Evolutionary conservation across 2,888 invertebrate species (phyloP), one percentile per base, ranked within the genome.

Genomic region (Hylaea fasciaria): DNA sequence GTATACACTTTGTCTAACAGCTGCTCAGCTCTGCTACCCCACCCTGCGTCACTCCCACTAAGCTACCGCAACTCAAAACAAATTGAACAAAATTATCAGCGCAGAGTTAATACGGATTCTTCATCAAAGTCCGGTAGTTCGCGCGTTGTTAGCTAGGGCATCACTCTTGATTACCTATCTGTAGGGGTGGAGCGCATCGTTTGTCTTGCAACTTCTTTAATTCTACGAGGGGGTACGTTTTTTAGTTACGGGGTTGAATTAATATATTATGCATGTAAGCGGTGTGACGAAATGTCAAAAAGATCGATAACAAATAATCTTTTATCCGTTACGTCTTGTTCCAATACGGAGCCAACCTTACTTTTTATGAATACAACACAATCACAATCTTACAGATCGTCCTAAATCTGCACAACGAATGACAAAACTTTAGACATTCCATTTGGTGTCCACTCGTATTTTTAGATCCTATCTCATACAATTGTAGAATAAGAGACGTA

Each of bases 81-180:
- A 43, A 52, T 32, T 39, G n/a, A 14, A 46, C 46, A 17, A 40
- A 54, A 39, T 46, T 40, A 55, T 41, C 43, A 22, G 14, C n/a
- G 11, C 14, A 7, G 28, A 14, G 44, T 22, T 46, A 59, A 55
- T 54, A 57, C 56, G 49, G 44, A 55, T 32, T 12, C 44, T 62
- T 57, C 44, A 60, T 62, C 62, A 60, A 59, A 59, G 57, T 62
- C 56, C 46, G 52, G 54, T 43, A 53, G 55, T 62, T 49, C 46
- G 16, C 45, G 39, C 47, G 46, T 52, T 51, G 43, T 51, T 55
- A 50, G 50, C 56, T 35, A 13, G 39, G 13, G 46, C 48, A 59
- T 64, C 62, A 57, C 56, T 66, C 64, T 62, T 59, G 54, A 57
- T 66, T 66, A 66, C 10, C 32, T 28, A 41, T 41, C 32, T n/a